Base-by-base conservation (phyloP, 2,797 vertebrate genomes). In the Notoglanidium macrostoma region DNA sequence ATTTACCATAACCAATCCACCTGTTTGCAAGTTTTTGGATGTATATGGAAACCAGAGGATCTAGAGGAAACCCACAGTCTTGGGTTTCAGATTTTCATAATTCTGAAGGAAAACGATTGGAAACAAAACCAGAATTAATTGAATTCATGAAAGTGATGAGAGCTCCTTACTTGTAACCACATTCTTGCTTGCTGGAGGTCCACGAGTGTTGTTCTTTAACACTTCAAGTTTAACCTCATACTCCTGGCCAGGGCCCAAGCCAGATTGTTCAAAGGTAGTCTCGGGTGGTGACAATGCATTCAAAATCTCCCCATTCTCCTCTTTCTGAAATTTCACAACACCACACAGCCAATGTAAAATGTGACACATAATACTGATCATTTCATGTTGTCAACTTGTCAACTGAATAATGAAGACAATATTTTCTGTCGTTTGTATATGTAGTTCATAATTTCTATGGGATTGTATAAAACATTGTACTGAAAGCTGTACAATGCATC, bases 201-300 rank as follows among this genome's bases (percentile, higher is more conserved):
- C 98, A 23, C 95, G 96, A 65, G 96, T 98, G 49, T 97, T 98
- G 94, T 99, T 99, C 92, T 99, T 99, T 92, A 99, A 95, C 0
- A 97, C 95, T 85, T 98, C 97, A 89, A 99, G 95, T 57, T 98
- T 98, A 90, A 99, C 98, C 88, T 99, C 98, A 76, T 99, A 99
- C 85, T 98, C 97, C 46, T 99, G 97, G 79, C 98, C 98, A 0
- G 98, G 98, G 61, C 97, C 97, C 88, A 99, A 94, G 23, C 98
- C 98, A 0, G 97, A 98, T 93, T 99, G 98, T 91, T 96, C 94
- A 85, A 97, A 99, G n/a, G 96, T 97, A 88, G 97, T 98, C 92
- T 98, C 97, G 2, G 98, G 97, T 19, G 95, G 96, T 84, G 95
- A 94, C 78, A 99, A 94, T 63, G 97, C 96, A 91, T 97, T 98